Evolutionary conservation across 2,888 invertebrate species (phyloP).

Genomic region (Agonum fuliginosum): DNA sequence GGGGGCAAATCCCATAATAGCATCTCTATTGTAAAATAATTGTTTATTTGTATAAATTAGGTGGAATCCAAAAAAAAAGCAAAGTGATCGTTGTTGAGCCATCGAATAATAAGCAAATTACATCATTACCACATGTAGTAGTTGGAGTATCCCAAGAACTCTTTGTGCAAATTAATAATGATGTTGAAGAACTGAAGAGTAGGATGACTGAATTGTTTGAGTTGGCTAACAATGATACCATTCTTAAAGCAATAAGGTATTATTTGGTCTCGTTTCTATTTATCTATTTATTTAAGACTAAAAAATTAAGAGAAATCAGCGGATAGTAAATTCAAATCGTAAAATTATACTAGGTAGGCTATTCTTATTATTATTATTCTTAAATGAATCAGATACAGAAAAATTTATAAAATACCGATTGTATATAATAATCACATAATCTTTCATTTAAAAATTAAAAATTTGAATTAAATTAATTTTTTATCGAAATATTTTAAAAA

Average conservation of each 20-base stretch:
- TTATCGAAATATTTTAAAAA: no score
- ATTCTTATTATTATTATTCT: no score
- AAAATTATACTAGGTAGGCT: no score
- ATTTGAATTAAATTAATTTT: no score
- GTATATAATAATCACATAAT: no score
- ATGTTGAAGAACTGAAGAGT: constrained; percentile 71
- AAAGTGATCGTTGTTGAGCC: constrained; percentile 61
- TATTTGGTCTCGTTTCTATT: not conserved
- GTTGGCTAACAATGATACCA: constrained; percentile 71
- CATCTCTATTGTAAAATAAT: no score
- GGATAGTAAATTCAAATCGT: no score
- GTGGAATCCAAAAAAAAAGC: not conserved
- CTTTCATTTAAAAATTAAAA: no score
- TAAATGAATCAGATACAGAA: no score
- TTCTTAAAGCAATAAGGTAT: constrained; percentile 71
- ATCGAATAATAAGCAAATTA: constrained; percentile 47
- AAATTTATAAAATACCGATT: no score
- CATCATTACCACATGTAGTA: constrained; percentile 65
- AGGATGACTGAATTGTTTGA: constrained; percentile 69
- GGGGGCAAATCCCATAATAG: no score
- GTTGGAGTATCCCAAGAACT: constrained; percentile 67
- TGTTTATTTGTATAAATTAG: not conserved
- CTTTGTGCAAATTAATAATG: constrained; percentile 69
- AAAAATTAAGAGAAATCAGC: no score
- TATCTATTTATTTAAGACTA: not conserved